Base-by-base conservation (phyloP, 2,888 invertebrate genomes). In the Strigamia transsilvanica region DNA sequence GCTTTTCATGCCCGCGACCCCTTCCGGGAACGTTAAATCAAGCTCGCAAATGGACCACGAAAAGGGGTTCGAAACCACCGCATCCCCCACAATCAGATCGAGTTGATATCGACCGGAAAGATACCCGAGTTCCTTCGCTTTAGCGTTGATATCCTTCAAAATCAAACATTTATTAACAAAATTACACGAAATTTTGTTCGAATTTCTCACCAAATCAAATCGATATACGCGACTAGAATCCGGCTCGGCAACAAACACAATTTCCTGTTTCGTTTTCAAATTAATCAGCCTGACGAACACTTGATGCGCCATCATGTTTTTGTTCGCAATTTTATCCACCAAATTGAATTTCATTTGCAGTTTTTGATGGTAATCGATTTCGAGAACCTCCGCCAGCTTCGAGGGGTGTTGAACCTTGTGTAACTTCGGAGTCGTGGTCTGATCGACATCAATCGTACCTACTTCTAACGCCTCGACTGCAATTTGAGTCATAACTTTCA, bases 161-260 rank as follows among this genome's bases (percentile, higher is more conserved):
- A 80, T n/a, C 3, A 2, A 27, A 27, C n/a, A n/a, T n/a, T n/a
- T 27, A 3, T 27, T 27, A 27, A 27, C 3, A 46, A 80, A 32
- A 13, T 80, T 15, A 21, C 61, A 23, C 10, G 1, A 80, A 10
- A 80, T 38, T 38, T 21, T 9, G 51, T 80, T 80, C 1, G n/a
- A 27, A 56, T 56, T 1, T 23, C 91, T 88, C 86, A 94, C 94
- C 92, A 99, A 91, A 87, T 98, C 97, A 84, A 98, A 94, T 89
- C 95, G 96, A 88, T 98, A 98, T 34, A 86, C 85, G 18, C 87
- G 87, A 82, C 84, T 85, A 3, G 86, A 84, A 87, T 97, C 97
- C 5, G 93, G 93, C 87, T 98, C 98, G 0, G 98, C 96, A 5
- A 99, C 94, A 88, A 96, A 98, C 85, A 97, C 93, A 80, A 97